Base-by-base conservation (phyloP, 2,113 vertebrate genomes). In the Sitta europaea region DNA sequence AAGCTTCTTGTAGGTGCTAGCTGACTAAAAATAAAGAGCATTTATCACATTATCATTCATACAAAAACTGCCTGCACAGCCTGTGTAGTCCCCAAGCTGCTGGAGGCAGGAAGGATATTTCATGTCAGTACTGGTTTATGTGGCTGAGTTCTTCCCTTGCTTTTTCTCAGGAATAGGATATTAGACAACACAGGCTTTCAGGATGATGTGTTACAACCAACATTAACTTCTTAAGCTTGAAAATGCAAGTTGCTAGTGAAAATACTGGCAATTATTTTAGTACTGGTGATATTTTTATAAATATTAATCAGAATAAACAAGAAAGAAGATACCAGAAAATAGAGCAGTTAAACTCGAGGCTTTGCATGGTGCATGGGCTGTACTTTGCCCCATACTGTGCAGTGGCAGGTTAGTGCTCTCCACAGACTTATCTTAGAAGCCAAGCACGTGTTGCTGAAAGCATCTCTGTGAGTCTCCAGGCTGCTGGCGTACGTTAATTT, bases 11-110 rank as follows among this genome's bases (percentile, higher is more conserved):
- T 76, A 82, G 78, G 72, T 75, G 42, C 65, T 94, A 48, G 43
- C 62, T 84, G 77, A 94, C 91, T 96, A 94, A 96, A 97, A 96
- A 96, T 93, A 97, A 94, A 96, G 54, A 88, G 75, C 57, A 85
- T 71, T 73, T 94, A 95, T 82, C 90, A 91, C 78, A 86, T 95
- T 90, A 96, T 91, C 86, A 94, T 96, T 94, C 91, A 93, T 73
- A 93, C 54, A 94, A 96, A 96, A 95, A 22, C 72, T 92, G 74
- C 68, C 86, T 94, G 65, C 65, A 82, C 47, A 87, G 87, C 10
- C 78, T 79, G 35, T 58, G n/a, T 35, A 76, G 82, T 86, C 67
- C 79, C 82, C 7, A 31, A 6, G 88, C 75, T 93, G 79, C 38
- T 83, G 67, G 47, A 94, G 67, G 75, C 63, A 84, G 65, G 67